These are phyloP conservation scores for Copidosoma aretas DNA, from an alignment of 2,888 invertebrate genomes.

Conservation along the genomic window DNA sequence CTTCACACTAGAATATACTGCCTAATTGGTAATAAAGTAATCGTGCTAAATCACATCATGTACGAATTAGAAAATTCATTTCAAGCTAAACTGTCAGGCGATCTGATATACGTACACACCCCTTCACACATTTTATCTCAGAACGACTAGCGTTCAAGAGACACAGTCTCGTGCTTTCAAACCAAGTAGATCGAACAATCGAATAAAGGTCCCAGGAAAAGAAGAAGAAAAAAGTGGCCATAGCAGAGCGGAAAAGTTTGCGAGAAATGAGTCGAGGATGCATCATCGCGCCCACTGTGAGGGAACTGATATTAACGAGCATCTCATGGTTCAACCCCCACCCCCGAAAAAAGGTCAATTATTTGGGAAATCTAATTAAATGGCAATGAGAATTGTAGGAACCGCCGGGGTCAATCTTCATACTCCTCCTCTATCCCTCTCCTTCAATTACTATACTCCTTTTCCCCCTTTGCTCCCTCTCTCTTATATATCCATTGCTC, in stretches of 20 bases:
- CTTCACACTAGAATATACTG: no score
- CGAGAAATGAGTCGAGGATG: not conserved
- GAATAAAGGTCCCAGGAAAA: not conserved
- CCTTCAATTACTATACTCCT: not conserved
- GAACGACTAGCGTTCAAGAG: no score
- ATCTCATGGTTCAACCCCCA: slow-evolving; percentile 12
- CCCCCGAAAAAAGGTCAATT: slow-evolving; percentile 30
- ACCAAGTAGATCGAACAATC: no score
- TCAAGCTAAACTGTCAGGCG: no score
- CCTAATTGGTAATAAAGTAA: no score
- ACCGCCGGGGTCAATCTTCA: no score
- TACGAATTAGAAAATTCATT: no score
- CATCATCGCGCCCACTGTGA: not conserved
- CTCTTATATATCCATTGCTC: not conserved
- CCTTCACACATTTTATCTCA: no score
- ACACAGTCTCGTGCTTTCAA: no score
- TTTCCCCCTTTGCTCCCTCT: not conserved
- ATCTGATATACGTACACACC: no score
- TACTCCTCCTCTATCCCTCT: not conserved
- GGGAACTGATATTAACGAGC: slow-evolving; percentile 29
- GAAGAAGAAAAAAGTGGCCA: not conserved
- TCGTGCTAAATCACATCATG: no score
- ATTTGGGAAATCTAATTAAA: slow-evolving; percentile 32
- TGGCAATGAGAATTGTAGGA: slow-evolving; percentile 9
- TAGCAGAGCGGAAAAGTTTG: not conserved